Percentiles rank a stretch among this genome's conserved stretches.
Evolutionary conservation across 1,140 invertebrate species (phyloP).

Genomic region (Drosophila auraria): DNA sequence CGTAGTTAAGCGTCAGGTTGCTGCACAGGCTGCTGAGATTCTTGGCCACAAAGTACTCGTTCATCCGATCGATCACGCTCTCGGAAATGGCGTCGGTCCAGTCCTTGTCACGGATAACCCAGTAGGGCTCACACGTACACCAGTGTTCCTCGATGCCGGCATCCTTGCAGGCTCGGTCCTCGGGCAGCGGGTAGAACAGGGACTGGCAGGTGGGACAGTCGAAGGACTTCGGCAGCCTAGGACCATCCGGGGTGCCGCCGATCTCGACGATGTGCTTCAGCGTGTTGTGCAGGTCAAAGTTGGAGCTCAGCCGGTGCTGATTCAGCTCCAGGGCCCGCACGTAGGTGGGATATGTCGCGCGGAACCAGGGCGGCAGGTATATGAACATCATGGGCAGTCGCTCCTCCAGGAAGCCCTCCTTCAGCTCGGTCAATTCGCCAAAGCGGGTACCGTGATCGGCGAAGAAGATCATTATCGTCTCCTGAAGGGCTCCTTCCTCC

Average conservation of each 20-base stretch:
- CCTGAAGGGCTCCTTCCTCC: slow-evolving; percentile 87
- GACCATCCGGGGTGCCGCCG: slow-evolving; percentile 41
- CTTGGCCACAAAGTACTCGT: slow-evolving; percentile 67
- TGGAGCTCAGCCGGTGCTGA: slow-evolving; percentile 90
- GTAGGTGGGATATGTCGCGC: slow-evolving; percentile 87
- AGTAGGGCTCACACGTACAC: slow-evolving; percentile 89
- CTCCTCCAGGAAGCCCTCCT: slow-evolving; percentile 94
- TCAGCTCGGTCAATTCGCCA: slow-evolving; percentile 88
- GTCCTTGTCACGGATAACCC: slow-evolving; percentile 67
- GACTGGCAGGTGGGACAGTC: slow-evolving; percentile 88
- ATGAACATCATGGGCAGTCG: slow-evolving; percentile 94
- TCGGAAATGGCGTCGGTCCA: slow-evolving; percentile 83
- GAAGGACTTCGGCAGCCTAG: slow-evolving; percentile 38
- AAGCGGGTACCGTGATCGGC: slow-evolving; percentile 97
- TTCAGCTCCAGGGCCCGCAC: slow-evolving; percentile 90
- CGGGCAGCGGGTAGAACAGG: slow-evolving; percentile 88
- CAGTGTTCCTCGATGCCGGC: slow-evolving; percentile 90
- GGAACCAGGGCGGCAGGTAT: slow-evolving; percentile 91
- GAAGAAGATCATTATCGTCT: slow-evolving; percentile 91
- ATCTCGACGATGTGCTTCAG: slow-evolving; percentile 85
- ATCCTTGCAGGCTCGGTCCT: slow-evolving; percentile 89
- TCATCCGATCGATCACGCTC: slow-evolving; percentile 85
- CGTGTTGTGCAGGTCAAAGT: slow-evolving; percentile 93
- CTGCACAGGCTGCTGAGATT: slow-evolving; percentile 58
- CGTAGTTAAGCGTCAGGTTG: slow-evolving; percentile 34